Base-by-base conservation (phyloP, 2,113 vertebrate genomes). In the Sinocyclocheilus maitianheensis region DNA sequence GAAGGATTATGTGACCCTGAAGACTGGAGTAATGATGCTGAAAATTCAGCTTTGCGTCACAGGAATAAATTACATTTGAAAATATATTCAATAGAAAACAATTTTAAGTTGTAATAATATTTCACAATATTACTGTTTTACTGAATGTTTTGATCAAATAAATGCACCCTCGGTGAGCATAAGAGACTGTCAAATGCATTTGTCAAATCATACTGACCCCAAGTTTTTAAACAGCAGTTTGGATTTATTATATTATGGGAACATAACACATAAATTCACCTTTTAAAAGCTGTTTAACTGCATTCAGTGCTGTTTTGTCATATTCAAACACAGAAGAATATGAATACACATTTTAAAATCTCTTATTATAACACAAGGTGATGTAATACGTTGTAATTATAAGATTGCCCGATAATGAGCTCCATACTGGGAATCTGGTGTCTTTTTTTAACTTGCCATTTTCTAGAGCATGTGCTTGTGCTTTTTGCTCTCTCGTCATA, bases 291-390 rank as follows among this genome's bases (percentile, higher is more conserved):
- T 3, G 13, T 37, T 77, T 11, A 16, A 37, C 18, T 78, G 2
- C 20, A 34, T 60, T 77, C 1, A 30, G 24, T 55, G 48, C 7
- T 2, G 9, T 77, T 55, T 34, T 37, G 55, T 51, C 53, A 40
- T 58, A 37, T 34, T 58, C 51, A 34, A 20, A 60, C 18, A 60
- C 46, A 5, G 5, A 22, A 9, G n/a, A 53, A 14, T 26, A 60
- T 22, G 30, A 46, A 46, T 46, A 46, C 46, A 76, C 46, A 43
- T 43, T 10, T 12, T 77, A 77, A 10, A 75, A 26, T 16, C n/a
- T 1, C 74, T 77, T 77, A n/a, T 51, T 77, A 26, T 13, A 51
- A 77, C 22, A 51, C 77, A 60, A 60, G 53, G 77, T 58, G 77
- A 79, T 79, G 53, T 7, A 79, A 79, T n/a, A 79, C 10, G 1